phyloP scores from a whole-genome alignment of 2,888 invertebrate species.

The Ophraella communa region DNA sequence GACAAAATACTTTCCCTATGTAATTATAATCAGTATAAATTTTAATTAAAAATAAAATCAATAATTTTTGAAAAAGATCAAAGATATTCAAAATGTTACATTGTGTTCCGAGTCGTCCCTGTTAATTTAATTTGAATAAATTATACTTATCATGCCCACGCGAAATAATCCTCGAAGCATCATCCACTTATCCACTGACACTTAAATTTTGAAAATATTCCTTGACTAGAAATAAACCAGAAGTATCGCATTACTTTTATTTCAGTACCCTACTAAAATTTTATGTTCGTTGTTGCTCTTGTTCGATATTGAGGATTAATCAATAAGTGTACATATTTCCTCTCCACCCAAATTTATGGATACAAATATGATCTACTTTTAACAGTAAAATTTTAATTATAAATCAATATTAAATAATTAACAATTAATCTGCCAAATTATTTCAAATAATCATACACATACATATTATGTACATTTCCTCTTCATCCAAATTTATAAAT shows the following conservation, averaged over 20 bases:
- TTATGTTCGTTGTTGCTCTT: constrained; percentile 24
- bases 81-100: too few species aligned
- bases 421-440: too few species aligned
- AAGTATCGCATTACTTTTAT: constrained; percentile 26
- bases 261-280: constrained; percentile 31
- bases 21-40: too few species aligned
- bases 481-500: too few species aligned
- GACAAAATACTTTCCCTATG: too few species aligned
- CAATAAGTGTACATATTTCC: constrained; percentile 1
- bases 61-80: too few species aligned
- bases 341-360: constrained; percentile 19
- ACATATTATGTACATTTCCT: too few species aligned
- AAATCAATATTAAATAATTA: too few species aligned
- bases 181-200: constrained; percentile 19
- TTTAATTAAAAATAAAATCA: too few species aligned
- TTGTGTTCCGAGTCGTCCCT: neutral
- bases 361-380: neutral
- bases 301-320: neutral
- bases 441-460: too few species aligned
- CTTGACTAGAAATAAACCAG: constrained; percentile 25
- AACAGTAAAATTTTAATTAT: neutral
- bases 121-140: neutral
- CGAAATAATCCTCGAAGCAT: neutral
- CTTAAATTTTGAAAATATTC: constrained; percentile 26
- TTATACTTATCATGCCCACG: constrained; percentile 6